These are phyloP conservation scores for Sciurus niger DNA, from an alignment of 2,113 vertebrate species.

Conservation along the genomic window DNA sequence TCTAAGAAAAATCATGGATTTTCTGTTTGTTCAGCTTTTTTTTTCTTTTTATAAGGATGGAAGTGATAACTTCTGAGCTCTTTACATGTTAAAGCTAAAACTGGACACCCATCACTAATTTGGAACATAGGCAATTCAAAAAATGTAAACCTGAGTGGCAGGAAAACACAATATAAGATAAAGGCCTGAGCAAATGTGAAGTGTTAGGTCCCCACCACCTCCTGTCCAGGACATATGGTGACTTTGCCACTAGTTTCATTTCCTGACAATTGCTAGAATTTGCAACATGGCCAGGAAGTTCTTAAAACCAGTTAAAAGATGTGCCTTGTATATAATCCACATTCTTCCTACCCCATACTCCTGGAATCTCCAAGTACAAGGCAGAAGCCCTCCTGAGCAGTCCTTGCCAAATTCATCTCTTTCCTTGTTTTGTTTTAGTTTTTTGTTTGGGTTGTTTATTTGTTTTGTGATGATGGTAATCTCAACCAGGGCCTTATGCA, in stretches of 20 bases:
- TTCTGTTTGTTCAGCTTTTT: conserved; percentile 30
- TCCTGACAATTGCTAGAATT: background rate
- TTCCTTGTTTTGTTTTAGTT: background rate
- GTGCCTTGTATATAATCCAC: background rate
- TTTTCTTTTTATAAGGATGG: background rate
- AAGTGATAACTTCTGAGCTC: background rate
- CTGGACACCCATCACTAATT: background rate
- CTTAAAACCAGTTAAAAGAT: background rate
- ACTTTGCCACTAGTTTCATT: background rate
- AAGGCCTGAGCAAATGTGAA: background rate
- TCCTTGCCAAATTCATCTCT: background rate
- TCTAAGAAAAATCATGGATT: background rate
- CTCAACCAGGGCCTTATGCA: background rate
- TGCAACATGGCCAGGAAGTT: background rate
- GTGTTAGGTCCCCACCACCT: background rate
- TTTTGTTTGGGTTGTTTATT: background rate
- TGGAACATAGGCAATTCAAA: background rate
- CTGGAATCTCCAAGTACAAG: background rate
- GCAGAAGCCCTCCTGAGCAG: background rate
- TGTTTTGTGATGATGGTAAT: background rate
- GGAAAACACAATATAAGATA: background rate
- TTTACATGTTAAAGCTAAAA: background rate
- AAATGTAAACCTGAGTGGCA: background rate
- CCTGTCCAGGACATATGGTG: background rate
- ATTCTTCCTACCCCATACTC: too few species aligned